Evolutionary conservation across 2,888 invertebrate genomes (phyloP), one percentile per base, ranked within the genome.

Genomic region (Onthophagus sagittarius): DNA sequence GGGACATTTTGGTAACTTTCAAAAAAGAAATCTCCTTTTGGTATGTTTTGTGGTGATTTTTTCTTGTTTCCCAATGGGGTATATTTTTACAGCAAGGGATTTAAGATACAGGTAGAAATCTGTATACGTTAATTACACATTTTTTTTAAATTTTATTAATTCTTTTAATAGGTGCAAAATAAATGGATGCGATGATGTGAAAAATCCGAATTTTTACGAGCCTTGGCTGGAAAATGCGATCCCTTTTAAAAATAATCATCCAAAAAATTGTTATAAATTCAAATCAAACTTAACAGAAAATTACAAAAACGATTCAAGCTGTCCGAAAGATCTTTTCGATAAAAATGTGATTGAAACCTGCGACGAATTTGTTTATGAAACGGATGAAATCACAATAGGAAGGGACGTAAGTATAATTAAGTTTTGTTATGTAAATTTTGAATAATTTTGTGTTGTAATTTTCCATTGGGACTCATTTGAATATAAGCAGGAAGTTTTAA

Each of bases 1-100:
- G 75, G 88, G 88, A 0, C 85, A 86, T 6, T 88, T 87, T 81
- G 88, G 88, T 0, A 82, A 80, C 69, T 88, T 87, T 83, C 88
- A 89, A 75, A 76, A 77, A 23, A 71, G 75, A 7, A 79, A 78
- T 70, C 81, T 78, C 72, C 53, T 76, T 5, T 77, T 78, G 53
- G 73, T 82, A 63, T 78, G 80, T 63, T 77, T 79, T 73, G 79
- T 80, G n/a, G 77, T 80, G 11, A 75, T 79, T 13, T 82, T 79
- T 76, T 78, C 80, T 15, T 79, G 79, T 11, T 80, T 81, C 75
- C 78, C 78, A 2, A 77, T 81, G 78, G 80, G 79, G 69, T 82
- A 80, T 75, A 81, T 82, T 75, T 82, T 82, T 75, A 79, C 80
- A 6, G 79, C 81, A 0, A 77, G 82, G 63, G 79, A 81, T 76